phyloP scores from a whole-genome alignment of 2,888 invertebrate species.

The Philopedon plagiatum region DNA sequence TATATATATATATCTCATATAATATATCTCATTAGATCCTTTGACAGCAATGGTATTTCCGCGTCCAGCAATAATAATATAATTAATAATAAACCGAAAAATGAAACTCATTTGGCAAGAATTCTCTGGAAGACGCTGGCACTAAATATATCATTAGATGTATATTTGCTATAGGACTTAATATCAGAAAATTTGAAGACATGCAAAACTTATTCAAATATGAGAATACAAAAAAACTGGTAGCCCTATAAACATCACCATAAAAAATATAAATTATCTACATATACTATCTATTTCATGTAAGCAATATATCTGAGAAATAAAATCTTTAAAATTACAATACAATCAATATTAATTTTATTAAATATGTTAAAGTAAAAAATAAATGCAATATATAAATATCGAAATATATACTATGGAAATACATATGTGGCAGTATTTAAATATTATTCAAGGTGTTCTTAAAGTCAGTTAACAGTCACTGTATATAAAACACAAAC shows the following conservation, averaged over 20 bases:
- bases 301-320: constrained; percentile 8
- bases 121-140: too few species aligned
- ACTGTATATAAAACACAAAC: neutral
- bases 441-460: neutral
- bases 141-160: too few species aligned
- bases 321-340: constrained; percentile 3
- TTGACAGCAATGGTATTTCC: too few species aligned
- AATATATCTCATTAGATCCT: too few species aligned
- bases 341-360: neutral
- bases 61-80: too few species aligned
- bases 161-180: too few species aligned
- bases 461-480: neutral
- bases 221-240: too few species aligned
- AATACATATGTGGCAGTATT: neutral
- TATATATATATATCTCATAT: too few species aligned
- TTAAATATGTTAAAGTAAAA: neutral
- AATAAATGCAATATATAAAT: neutral
- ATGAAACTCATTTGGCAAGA: too few species aligned
- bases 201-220: too few species aligned
- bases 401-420: neutral
- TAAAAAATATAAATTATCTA: neutral
- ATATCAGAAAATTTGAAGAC: too few species aligned
- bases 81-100: too few species aligned
- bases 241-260: neutral
- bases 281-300: neutral